Conservation (phyloP, 2,888 invertebrate species). For the Fabriciana adippe region DNA sequence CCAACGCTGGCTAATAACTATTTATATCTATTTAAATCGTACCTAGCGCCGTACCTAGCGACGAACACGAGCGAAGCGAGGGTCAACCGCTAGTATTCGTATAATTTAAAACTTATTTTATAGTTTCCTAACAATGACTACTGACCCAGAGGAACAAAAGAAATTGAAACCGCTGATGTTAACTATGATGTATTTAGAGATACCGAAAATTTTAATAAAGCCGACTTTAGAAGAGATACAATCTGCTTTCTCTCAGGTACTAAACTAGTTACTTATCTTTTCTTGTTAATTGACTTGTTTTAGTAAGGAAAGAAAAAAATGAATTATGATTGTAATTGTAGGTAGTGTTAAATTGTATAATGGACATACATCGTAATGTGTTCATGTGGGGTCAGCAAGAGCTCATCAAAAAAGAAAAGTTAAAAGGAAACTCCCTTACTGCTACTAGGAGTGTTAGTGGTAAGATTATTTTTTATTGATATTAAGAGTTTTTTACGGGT, state of each 20-base stretch:
- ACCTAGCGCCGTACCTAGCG: too few species aligned
- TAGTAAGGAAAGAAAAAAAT: neutral
- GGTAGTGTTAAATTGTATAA: constrained; percentile 84
- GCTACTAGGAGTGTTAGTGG: constrained; percentile 52
- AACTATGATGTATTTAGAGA: constrained; percentile 84
- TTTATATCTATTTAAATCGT: too few species aligned
- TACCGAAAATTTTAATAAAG: constrained; percentile 83
- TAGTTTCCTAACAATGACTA: constrained; percentile 77
- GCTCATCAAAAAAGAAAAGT: constrained; percentile 55
- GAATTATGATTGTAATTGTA: constrained; percentile 39
- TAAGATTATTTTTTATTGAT: constrained; percentile 38
- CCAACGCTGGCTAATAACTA: too few species aligned
- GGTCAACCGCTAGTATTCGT: too few species aligned
- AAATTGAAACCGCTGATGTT: constrained; percentile 82
- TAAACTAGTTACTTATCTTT: neutral
- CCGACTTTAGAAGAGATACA: constrained; percentile 89
- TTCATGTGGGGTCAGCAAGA: constrained; percentile 91
- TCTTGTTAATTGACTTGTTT: neutral
- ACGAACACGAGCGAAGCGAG: too few species aligned
- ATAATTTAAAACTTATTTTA: neutral
- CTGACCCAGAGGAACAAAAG: constrained; percentile 71
- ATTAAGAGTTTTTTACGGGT: neutral
- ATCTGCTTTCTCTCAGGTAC: constrained; percentile 83
- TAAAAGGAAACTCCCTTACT: constrained; percentile 43
- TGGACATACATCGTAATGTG: constrained; percentile 88